Evolutionary conservation across 1,140 invertebrate genomes (phyloP).

Genomic region (Tetragnatha versicolor): DNA sequence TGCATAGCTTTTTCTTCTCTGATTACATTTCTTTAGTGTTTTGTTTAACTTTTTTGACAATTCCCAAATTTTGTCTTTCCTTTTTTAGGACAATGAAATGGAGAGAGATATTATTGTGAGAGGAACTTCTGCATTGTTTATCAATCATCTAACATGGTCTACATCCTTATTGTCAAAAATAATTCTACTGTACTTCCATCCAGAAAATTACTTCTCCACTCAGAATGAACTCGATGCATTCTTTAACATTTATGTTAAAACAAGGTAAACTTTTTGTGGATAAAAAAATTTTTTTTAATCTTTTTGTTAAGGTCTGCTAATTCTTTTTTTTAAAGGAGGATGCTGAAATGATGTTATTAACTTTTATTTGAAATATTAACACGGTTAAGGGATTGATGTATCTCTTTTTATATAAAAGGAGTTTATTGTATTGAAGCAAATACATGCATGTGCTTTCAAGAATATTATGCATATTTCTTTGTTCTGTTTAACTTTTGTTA

Average conservation of each 20-base stretch:
- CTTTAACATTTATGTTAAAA: constrained; percentile 10
- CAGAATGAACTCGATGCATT: constrained; percentile 1
- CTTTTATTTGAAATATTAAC: not conserved
- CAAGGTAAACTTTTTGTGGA: constrained; percentile 23
- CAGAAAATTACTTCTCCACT: not conserved
- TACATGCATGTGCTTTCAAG: not conserved
- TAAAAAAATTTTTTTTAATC: no score
- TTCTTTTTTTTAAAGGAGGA: not conserved
- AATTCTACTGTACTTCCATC: constrained; percentile 8
- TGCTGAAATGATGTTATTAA: no score
- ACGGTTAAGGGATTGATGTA: not conserved
- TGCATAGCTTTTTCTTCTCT: no score
- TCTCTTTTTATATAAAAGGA: not conserved
- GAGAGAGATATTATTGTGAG: constrained; percentile 10
- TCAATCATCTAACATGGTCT: constrained; percentile 7
- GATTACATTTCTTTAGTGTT: no score
- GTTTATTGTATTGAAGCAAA: not conserved
- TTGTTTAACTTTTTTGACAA: no score
- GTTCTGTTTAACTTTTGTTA: not conserved
- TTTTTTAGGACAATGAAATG: constrained; percentile 1
- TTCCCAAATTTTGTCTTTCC: not conserved
- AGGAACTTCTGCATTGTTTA: constrained; percentile 10
- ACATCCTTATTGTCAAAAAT: constrained; percentile 11
- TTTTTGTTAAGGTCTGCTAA: not conserved
- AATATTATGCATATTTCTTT: not conserved